phyloP scores from a whole-genome alignment of 2,888 invertebrate genomes.

The Drosophila basisetae region DNA sequence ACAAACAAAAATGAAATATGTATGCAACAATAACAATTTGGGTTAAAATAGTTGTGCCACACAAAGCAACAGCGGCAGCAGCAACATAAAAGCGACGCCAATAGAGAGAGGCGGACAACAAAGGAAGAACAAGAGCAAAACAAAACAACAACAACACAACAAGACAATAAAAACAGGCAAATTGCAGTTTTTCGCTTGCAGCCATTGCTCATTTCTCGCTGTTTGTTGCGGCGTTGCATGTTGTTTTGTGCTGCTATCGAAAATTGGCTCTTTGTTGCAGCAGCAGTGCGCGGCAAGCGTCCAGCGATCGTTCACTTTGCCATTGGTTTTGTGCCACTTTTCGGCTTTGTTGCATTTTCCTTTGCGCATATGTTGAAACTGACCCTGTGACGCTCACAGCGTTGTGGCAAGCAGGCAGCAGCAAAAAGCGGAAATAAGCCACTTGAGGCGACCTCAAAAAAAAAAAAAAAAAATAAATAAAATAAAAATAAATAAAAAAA shows the following conservation, averaged over 20 bases:
- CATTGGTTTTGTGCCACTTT: slow-evolving; percentile 55
- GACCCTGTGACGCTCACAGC: slow-evolving; percentile 28
- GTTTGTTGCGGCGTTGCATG: background rate
- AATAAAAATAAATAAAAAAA: background rate
- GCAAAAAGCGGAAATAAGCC: slow-evolving; percentile 77
- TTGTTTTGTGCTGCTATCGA: slow-evolving; percentile 58
- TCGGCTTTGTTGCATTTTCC: slow-evolving; percentile 16
- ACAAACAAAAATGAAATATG: slow-evolving; percentile 52
- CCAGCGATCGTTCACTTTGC: slow-evolving; percentile 53
- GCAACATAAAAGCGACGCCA: slow-evolving; percentile 57
- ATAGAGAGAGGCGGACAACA: slow-evolving; percentile 47
- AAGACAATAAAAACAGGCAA: slow-evolving; percentile 45
- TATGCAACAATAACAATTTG: slow-evolving; percentile 60
- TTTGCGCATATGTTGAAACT: slow-evolving; percentile 51
- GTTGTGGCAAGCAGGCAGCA: slow-evolving; percentile 40
- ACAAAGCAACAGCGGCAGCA: slow-evolving; percentile 44
- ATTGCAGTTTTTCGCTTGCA: slow-evolving; percentile 34
- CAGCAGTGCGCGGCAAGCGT: slow-evolving; percentile 27
- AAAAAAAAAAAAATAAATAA: background rate
- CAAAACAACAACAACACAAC: slow-evolving; percentile 16
- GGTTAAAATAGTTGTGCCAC: slow-evolving; percentile 70
- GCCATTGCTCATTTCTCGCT: slow-evolving; percentile 4
- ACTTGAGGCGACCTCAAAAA: slow-evolving; percentile 74
- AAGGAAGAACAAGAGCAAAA: slow-evolving; percentile 60
- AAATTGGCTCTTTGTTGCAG: slow-evolving; percentile 62